These are phyloP conservation scores for Picus viridis DNA, from an alignment of 2,797 vertebrate species.

Conservation along the genomic window DNA sequence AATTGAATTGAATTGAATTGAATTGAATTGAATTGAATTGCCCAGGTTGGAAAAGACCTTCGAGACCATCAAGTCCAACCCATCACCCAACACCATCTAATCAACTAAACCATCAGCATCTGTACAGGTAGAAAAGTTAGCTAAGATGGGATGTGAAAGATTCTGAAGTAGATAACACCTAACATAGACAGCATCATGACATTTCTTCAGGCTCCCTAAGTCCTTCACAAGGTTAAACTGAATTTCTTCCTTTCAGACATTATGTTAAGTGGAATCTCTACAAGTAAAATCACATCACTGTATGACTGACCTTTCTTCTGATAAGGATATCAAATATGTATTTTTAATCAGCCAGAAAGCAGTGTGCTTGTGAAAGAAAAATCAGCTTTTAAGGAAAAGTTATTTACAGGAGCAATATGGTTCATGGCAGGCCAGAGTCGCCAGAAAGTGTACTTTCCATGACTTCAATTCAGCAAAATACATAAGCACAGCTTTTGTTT, in stretches of 20 bases:
- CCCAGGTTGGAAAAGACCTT: too few species aligned
- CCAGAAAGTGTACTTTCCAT: background rate
- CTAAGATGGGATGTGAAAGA: background rate
- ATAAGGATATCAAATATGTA: background rate
- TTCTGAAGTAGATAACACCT: background rate
- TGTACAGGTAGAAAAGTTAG: background rate
- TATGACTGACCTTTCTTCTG: conserved; percentile 7
- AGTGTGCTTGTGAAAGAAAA: background rate
- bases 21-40: too few species aligned
- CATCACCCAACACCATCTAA: too few species aligned
- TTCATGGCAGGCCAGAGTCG: background rate
- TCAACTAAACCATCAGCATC: background rate
- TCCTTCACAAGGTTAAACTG: conserved; percentile 6
- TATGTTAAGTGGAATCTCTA: conserved; percentile 2
- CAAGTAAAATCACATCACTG: background rate
- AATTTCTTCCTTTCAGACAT: background rate
- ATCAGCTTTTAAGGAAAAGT: background rate
- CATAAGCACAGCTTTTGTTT: background rate
- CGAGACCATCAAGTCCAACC: too few species aligned
- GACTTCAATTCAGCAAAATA: background rate
- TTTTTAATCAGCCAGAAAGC: conserved; percentile 1
- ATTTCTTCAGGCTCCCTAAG: background rate
- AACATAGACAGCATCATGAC: background rate
- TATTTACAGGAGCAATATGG: background rate
- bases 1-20: too few species aligned